Conservation (phyloP, 2,113 vertebrate species). For the Myrmecobius fasciatus region DNA sequence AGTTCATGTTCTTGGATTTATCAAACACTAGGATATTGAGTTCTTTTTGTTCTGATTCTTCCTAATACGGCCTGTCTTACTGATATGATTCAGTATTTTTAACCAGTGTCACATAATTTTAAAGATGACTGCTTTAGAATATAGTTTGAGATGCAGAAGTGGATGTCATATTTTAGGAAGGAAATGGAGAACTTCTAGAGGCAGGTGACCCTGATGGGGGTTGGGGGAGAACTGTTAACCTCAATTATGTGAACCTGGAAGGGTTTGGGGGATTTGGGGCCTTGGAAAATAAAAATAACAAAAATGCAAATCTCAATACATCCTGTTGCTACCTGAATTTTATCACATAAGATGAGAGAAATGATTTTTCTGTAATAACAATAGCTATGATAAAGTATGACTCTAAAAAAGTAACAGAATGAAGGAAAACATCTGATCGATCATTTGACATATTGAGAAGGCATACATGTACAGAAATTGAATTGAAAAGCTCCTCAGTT, state of each 20-base stretch:
- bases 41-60: not conserved
- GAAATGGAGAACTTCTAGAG: not conserved
- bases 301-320: not conserved
- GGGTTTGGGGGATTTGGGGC: not conserved
- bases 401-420: not conserved
- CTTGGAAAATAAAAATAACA: not conserved
- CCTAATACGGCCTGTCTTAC: not conserved
- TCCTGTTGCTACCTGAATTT: not conserved
- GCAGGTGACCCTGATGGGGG: not conserved
- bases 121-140: not conserved
- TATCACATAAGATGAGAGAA: not conserved
- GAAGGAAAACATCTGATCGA: not conserved
- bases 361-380: not conserved
- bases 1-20: not conserved
- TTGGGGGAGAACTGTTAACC: not conserved
- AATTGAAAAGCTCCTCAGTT: not conserved
- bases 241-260: not conserved
- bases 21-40: not conserved
- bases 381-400: not conserved
- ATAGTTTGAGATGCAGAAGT: not conserved
- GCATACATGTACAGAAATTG: no score
- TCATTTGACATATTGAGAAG: not conserved
- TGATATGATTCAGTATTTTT: not conserved
- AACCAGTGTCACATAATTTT: not conserved
- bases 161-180: not conserved